Base-by-base conservation (phyloP, 2,888 invertebrate genomes). In the Cataglyphis livida region DNA sequence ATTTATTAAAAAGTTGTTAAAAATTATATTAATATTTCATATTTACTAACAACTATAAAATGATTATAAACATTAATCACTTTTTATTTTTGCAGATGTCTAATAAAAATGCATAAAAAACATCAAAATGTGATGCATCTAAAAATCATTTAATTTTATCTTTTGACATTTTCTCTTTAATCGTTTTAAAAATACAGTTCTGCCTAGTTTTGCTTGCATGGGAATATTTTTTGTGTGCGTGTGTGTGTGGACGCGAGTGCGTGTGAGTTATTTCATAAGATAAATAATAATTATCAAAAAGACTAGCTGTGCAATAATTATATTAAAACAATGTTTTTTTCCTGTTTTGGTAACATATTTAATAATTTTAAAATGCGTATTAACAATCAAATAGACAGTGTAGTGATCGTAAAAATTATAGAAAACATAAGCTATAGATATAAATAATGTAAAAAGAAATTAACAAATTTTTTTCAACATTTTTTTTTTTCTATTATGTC, bases 351-450 rank as follows among this genome's bases (percentile, higher is more conserved):
- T 75, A 51, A 64, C 21, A 41, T 62, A 81, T 68, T 75, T 61
- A 59, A 79, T 87, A 85, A 64, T 57, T 82, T 25, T 57, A 65
- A n/a, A 70, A 75, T 78, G 90, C 85, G 88, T 88, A 82, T 86
- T 65, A 85, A 85, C 87, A 89, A 86, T 89, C 86, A 84, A 82
- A 84, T 51, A 51, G 74, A 54, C 51, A 79, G 78, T 82, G 71
- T 86, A 74, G 28, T 25, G 44, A 54, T n/a, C 6, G 25, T 54
- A 76, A 18, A 28, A 18, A 12, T n/a, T 1, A 18, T 54, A 76
- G 35, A 28, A 18, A 12, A 38, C 41, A 3, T 68, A 76, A 66
- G 15, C n/a, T 66, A n/a, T 41, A 54, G 6, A 9, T 25, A 9
- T 25, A 28, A 76, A 76, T 3, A 4, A 38, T 38, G 18, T 41